Evolutionary conservation across 2,888 invertebrate species (phyloP), one percentile per base, ranked within the genome.

Genomic region (Brachynemurus nebulosus): DNA sequence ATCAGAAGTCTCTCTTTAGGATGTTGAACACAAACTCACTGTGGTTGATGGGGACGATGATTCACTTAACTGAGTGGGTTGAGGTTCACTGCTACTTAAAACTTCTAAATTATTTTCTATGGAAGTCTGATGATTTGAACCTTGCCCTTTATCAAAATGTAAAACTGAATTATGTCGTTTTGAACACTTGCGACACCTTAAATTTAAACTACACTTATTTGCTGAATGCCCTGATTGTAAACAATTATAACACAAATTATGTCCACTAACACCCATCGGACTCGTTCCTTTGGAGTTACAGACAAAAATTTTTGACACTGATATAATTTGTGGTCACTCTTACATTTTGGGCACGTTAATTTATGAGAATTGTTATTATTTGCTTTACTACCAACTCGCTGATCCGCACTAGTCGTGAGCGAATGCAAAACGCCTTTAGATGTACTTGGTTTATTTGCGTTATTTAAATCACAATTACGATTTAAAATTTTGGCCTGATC

Each of bases 1-100:
- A 12, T 9, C 19, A 7, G 37, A 9, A 8, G 6, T 6, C 19
- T 18, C 7, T 16, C 7, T 35, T 7, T 7, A 9, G 12, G 37
- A 37, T 11, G 37, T 37, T 18, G 37, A 37, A 37, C 16, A 37
- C 16, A 37, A 11, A n/a, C 16, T 37, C 37, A 37, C 37, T 8
- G 37, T 23, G 23, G 6, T 6, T 7, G 9, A 23, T 23, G 23
- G 23, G n/a, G n/a, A n/a, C 23, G 6, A 7, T 6, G 23, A 23
- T 23, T 23, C 23, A 9, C 6, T 9, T 23, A 9, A 23, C 9
- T 7, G 7, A 11, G 7, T 34, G 12, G 7, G 12, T 5, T 8
- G 34, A 8, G 34, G 12, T 5, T 8, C 7, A 14, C 12, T 34
- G n/a, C 7, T 8, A 34, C 12, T 34, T 11, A 34, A 5, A 5